Evolutionary conservation across 2,797 vertebrate species (phyloP).

Genomic region (Hippocampus kuda): DNA sequence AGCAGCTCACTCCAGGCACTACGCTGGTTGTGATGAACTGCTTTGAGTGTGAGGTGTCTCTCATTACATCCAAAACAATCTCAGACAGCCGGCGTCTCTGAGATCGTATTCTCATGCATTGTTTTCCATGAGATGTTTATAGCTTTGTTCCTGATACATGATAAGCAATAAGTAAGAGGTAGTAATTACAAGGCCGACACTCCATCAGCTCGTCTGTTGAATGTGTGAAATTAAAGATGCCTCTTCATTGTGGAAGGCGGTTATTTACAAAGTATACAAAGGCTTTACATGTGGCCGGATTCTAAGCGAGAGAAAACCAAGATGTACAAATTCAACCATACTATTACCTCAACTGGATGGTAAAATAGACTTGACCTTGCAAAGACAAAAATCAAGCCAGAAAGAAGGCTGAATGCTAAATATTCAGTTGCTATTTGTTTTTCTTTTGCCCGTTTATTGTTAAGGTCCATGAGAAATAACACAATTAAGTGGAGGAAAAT

Average conservation of each 20-base stretch:
- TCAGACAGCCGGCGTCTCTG: constrained; percentile 55
- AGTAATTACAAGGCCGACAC: constrained; percentile 66
- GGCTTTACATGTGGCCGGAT: constrained; percentile 30
- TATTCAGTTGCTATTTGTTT: constrained; percentile 24
- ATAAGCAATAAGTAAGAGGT: constrained; percentile 64
- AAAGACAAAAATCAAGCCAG: constrained; percentile 48
- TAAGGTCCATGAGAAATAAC: constrained; percentile 50
- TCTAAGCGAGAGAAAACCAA: constrained; percentile 17
- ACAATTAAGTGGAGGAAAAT: constrained; percentile 47
- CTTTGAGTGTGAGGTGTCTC: constrained; percentile 56
- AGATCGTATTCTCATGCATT: constrained; percentile 57
- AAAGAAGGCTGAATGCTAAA: constrained; percentile 26
- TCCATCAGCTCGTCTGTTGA: constrained; percentile 47
- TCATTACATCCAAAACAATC: constrained; percentile 65
- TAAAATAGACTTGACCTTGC: constrained; percentile 50
- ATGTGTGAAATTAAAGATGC: constrained; percentile 64
- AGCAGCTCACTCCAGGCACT: constrained; percentile 47
- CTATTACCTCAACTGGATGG: constrained; percentile 45
- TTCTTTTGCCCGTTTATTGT: constrained; percentile 13
- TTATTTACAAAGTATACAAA: constrained; percentile 53
- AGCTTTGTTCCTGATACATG: constrained; percentile 61
- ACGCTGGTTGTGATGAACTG: constrained; percentile 54
- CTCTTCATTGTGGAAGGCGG: constrained; percentile 41
- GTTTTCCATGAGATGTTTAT: constrained; percentile 57
- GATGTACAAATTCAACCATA: constrained; percentile 6